phyloP scores from a whole-genome alignment of 2,113 vertebrate species.

The Actenoides hombroni region DNA sequence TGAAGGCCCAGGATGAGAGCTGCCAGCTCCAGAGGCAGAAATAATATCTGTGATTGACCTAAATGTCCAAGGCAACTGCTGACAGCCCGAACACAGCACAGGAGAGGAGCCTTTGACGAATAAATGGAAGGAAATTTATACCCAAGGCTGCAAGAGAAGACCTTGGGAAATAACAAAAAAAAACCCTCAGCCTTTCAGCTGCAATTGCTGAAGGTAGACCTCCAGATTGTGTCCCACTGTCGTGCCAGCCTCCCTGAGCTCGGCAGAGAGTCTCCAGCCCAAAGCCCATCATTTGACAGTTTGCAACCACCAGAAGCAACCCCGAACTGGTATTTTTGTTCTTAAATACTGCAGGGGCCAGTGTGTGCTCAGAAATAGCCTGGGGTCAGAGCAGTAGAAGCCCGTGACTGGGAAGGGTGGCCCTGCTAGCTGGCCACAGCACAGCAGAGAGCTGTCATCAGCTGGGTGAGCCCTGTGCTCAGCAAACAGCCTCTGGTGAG shows the following conservation, averaged over 20 bases:
- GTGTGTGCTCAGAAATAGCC: background rate
- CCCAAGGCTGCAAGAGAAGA: background rate
- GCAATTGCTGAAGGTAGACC: background rate
- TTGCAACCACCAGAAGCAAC: background rate
- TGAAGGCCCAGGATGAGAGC: constrained; percentile 10
- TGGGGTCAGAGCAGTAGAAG: background rate
- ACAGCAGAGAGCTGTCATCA: background rate
- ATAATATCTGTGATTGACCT: constrained; percentile 60
- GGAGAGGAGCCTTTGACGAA: background rate
- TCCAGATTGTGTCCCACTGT: background rate
- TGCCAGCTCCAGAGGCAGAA: constrained; percentile 15
- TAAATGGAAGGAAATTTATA: constrained; percentile 23
- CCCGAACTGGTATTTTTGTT: background rate
- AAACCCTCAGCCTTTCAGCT: background rate
- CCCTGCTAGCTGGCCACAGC: background rate
- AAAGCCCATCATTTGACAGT: background rate
- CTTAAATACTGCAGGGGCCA: background rate
- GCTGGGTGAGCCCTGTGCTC: background rate
- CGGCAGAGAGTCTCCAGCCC: background rate
- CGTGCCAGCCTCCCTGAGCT: background rate
- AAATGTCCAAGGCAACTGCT: constrained; percentile 26
- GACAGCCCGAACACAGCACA: background rate
- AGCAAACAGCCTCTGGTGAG: background rate
- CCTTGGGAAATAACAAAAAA: constrained; percentile 22
- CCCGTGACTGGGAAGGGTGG: background rate